A percentile compares a stretch with the other conserved stretches of the same genome.
Conservation (phyloP, 2,113 vertebrate genomes). For the Cardinalis cardinalis region DNA sequence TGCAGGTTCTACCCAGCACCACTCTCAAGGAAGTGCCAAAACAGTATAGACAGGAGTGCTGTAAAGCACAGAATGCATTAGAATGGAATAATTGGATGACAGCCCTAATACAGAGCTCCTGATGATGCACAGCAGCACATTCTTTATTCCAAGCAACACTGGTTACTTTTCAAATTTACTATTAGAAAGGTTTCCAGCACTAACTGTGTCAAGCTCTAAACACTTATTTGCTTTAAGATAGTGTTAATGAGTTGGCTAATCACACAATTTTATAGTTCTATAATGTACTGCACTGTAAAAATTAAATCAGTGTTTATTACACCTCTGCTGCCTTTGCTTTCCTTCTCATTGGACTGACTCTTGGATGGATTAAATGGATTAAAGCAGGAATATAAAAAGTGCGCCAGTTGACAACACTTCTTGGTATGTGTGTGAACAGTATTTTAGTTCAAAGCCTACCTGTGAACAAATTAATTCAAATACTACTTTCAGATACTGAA, state of each 20-base stretch:
- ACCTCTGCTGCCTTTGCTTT: slow-evolving; percentile 17
- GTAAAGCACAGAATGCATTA: not conserved
- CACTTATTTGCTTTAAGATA: slow-evolving; percentile 31
- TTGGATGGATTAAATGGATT: slow-evolving; percentile 3
- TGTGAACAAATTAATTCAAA: not conserved
- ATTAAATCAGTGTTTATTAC: slow-evolving; percentile 43
- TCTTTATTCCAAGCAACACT: not conserved
- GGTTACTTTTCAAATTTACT: not conserved
- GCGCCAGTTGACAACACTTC: not conserved
- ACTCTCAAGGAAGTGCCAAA: not conserved
- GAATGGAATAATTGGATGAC: not conserved
- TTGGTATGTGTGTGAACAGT: not conserved
- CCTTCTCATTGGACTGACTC: not conserved
- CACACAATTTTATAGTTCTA: slow-evolving; percentile 34
- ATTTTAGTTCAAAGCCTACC: not conserved
- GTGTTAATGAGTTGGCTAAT: slow-evolving; percentile 56
- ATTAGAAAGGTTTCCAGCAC: slow-evolving; percentile 9
- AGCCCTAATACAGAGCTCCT: not conserved
- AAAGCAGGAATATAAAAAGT: not conserved
- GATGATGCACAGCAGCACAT: not conserved
- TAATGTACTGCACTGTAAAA: slow-evolving; percentile 27
- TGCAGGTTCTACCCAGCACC: not conserved
- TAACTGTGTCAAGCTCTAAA: slow-evolving; percentile 7
- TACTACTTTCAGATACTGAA: not conserved
- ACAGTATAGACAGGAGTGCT: not conserved